Base-by-base conservation (phyloP, 1,140 invertebrate genomes). In the Drosophila leontia region DNA sequence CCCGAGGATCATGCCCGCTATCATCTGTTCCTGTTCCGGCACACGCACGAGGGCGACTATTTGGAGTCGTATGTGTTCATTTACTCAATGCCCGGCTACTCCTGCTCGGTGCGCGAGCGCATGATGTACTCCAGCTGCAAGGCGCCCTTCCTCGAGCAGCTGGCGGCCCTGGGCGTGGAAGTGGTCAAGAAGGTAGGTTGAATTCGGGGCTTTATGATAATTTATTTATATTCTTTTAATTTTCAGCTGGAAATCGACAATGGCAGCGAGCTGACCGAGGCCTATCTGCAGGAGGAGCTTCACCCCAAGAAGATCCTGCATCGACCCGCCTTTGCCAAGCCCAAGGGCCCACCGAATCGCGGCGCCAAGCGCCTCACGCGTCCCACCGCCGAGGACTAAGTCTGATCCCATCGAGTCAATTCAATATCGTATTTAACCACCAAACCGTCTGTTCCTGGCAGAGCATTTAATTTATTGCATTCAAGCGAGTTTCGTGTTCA, bases 111-210 rank as follows among this genome's bases (percentile, higher is more conserved):
- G 71, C 99, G 98, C 93, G 98, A 99, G 93, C 94, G 98, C 82
- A 99, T 99, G 98, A 94, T 99, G 82, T 99, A 99, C 93, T 99
- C 98, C 2, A 99, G 98, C 80, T 99, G 98, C 92, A 99, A 99
- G 94, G 96, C 95, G 75, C 96, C 97, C 19, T 94, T 99, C 50
- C 94, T 98, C 26, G 95, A 97, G 72, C 95, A 95, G 34, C 96
- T 99, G 75, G 95, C 97, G 81, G 95, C 95, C 29, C 93, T 97
- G 64, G 96, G 96, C 41, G 94, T 99, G 60, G 95, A 95, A 42
- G 94, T 97, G 70, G 93, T 91, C 0, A 99, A 98, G 94, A 97
- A 98, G 95, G 98, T 98, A 92, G 94, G 94, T 92, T 71, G 7
- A 15, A 5, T 0, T 11, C 1, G 1, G 1, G 7, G 12, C 12